phyloP scores from a whole-genome alignment of 2,113 vertebrate species.

The Chaenocephalus aceratus region DNA sequence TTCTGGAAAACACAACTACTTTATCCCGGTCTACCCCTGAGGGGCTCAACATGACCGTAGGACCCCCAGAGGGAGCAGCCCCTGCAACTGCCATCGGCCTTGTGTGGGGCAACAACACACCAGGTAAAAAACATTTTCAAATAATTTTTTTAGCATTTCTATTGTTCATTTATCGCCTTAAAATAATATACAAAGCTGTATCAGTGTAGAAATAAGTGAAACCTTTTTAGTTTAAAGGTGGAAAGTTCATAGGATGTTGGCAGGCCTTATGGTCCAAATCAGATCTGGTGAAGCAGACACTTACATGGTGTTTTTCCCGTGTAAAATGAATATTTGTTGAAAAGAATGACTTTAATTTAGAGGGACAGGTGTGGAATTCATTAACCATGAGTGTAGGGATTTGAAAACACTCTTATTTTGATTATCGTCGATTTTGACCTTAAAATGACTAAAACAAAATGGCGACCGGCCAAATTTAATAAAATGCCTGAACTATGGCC shows the following conservation, averaged over 20 bases:
- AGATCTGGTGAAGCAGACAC: background rate
- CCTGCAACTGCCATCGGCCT: too few species aligned
- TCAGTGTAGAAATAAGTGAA: too few species aligned
- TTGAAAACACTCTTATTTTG: background rate
- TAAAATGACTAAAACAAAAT: background rate
- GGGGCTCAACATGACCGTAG: too few species aligned
- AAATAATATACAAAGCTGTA: too few species aligned
- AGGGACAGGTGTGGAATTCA: background rate
- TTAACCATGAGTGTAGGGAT: background rate
- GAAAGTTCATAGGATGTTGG: background rate
- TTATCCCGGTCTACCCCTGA: too few species aligned
- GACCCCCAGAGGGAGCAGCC: too few species aligned
- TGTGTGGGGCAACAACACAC: too few species aligned
- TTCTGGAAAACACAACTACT: too few species aligned
- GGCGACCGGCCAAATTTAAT: background rate
- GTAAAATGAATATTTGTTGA: background rate
- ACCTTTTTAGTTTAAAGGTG: background rate
- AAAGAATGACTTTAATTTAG: background rate
- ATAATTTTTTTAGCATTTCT: too few species aligned
- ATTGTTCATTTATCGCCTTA: too few species aligned
- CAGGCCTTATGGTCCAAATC: background rate
- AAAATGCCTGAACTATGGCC: background rate
- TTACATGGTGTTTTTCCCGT: background rate
- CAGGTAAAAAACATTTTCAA: too few species aligned
- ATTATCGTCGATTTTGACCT: background rate